phyloP scores from a whole-genome alignment of 1,140 invertebrate species.

The Drosophila biarmipes region DNA sequence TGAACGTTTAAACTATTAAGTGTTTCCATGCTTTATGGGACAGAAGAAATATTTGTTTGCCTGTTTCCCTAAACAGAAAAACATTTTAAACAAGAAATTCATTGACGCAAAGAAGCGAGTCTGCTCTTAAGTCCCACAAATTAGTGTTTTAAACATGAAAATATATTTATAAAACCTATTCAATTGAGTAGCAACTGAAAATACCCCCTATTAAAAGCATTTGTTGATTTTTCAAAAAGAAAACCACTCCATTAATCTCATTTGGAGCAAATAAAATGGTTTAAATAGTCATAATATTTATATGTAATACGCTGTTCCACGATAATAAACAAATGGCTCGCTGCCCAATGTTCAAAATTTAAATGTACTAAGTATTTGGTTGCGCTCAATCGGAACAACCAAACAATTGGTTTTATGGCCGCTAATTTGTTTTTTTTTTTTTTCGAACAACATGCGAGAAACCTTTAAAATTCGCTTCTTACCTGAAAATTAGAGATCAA shows the following conservation, averaged over 20 bases:
- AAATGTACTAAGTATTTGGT: conserved; percentile 9
- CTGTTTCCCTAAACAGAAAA: not conserved
- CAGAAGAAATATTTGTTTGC: not conserved
- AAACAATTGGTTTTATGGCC: conserved; percentile 4
- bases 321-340: conserved; percentile 7
- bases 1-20: not conserved
- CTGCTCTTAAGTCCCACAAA: not conserved
- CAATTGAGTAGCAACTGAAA: not conserved
- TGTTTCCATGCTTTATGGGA: not conserved
- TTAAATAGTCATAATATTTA: conserved; percentile 3
- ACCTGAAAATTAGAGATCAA: conserved; percentile 5
- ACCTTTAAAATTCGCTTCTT: conserved; percentile 11
- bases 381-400: not conserved
- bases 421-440: not conserved
- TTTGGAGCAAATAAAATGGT: not conserved
- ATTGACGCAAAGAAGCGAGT: not conserved
- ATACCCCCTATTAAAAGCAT: not conserved
- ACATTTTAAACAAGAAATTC: not conserved
- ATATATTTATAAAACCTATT: not conserved
- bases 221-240: not conserved
- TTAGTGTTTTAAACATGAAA: not conserved
- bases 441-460: conserved; percentile 5
- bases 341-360: not conserved
- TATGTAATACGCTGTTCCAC: not conserved
- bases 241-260: not conserved